Conservation (phyloP, 2,888 invertebrate species). For the Apodemia mormo region DNA sequence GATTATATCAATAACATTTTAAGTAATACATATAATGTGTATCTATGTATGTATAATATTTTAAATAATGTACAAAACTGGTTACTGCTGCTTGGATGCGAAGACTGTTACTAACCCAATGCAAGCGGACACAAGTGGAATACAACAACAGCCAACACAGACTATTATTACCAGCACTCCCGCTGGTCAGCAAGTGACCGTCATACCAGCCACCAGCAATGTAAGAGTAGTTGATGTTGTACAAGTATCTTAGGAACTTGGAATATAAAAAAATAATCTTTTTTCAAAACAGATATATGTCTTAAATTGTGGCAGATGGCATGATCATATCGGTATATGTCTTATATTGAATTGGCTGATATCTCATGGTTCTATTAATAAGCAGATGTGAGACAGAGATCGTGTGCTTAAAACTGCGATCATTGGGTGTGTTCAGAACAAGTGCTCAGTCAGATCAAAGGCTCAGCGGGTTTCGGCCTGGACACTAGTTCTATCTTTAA, state of each 20-base stretch:
- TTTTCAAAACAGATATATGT: neutral
- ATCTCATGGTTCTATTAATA: too few relatives aligned
- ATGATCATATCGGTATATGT: neutral
- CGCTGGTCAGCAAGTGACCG: slow-evolving; percentile 90
- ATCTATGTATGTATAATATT: neutral
- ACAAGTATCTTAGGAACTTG: slow-evolving; percentile 30
- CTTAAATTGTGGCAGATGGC: neutral
- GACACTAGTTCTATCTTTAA: too few relatives aligned
- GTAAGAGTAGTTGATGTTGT: slow-evolving; percentile 62
- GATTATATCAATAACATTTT: too few relatives aligned
- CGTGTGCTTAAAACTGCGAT: too few relatives aligned
- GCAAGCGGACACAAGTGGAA: slow-evolving; percentile 59
- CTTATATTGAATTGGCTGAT: too few relatives aligned
- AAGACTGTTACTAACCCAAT: slow-evolving; percentile 76
- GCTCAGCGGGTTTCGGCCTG: too few relatives aligned
- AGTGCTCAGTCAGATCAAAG: too few relatives aligned
- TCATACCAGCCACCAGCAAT: slow-evolving; percentile 86
- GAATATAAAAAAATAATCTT: neutral
- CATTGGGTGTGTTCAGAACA: too few relatives aligned
- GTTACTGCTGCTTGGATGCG: slow-evolving; percentile 53
- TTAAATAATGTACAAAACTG: slow-evolving; percentile 4
- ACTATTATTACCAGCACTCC: slow-evolving; percentile 88
- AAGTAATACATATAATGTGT: too few relatives aligned
- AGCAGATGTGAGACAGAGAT: too few relatives aligned
- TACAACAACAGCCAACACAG: slow-evolving; percentile 71